A percentile compares a stretch with the other conserved stretches of the same genome.
phyloP scores from a whole-genome alignment of 2,888 invertebrate genomes.

The Allolobophora icterica region DNA sequence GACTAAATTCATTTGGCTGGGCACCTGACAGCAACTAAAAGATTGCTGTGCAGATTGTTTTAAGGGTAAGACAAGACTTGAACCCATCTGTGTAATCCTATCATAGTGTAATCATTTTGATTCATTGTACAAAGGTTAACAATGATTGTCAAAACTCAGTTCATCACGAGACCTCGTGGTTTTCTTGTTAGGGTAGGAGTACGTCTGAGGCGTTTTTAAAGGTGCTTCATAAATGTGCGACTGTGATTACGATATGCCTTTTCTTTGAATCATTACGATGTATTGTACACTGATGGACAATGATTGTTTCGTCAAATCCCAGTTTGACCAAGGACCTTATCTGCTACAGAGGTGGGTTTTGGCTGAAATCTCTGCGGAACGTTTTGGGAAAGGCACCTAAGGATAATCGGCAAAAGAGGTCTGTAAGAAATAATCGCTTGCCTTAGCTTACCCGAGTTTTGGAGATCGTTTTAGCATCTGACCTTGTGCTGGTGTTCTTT shows the following conservation, averaged over 20 bases:
- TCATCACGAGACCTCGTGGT: too few species aligned
- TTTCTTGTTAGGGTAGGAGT: too few species aligned
- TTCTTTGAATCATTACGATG: not conserved
- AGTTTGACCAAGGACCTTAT: not conserved
- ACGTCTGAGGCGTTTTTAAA: too few species aligned
- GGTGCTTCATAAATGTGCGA: not conserved
- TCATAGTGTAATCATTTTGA: too few species aligned
- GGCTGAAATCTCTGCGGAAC: not conserved
- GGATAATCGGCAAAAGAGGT: not conserved
- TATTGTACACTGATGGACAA: not conserved
- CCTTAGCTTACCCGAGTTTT: not conserved
- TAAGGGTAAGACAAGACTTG: too few species aligned
- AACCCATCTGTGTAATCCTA: too few species aligned
- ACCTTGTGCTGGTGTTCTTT: slow-evolving; percentile 13
- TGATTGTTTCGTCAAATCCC: too few species aligned
- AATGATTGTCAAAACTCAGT: too few species aligned
- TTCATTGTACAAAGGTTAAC: too few species aligned
- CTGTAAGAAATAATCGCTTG: not conserved
- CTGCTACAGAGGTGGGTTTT: not conserved
- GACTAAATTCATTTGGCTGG: too few species aligned
- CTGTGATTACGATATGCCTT: not conserved
- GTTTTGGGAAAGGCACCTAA: not conserved
- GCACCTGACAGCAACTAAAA: too few species aligned
- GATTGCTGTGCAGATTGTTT: too few species aligned
- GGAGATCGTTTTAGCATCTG: not conserved